Evolutionary conservation across 2,797 vertebrate genomes (phyloP).

Genomic region (Phaenicophaeus curvirostris): DNA sequence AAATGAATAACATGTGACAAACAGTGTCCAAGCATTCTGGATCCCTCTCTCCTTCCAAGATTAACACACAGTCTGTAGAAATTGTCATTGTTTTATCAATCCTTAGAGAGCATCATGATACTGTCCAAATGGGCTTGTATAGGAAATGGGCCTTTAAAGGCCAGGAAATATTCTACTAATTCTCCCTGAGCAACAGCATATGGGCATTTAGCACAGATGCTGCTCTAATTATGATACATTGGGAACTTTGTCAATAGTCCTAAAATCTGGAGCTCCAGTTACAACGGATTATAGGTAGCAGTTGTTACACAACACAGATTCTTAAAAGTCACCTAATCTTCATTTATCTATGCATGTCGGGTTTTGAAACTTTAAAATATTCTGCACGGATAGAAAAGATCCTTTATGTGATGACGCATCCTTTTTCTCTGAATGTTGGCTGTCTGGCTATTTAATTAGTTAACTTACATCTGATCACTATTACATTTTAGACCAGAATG

Average conservation of each 20-base stretch:
- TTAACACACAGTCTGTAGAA: not conserved
- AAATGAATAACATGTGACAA: not conserved
- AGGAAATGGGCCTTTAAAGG: not conserved
- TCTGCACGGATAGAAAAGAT: not conserved
- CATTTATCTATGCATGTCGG: not conserved
- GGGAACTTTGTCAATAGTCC: not conserved
- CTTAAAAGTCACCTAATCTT: not conserved
- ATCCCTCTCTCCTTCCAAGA: not conserved
- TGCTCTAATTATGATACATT: not conserved
- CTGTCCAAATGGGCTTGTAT: not conserved
- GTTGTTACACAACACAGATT: not conserved
- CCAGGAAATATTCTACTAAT: not conserved
- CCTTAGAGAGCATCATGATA: rapidly evolving
- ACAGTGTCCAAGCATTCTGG: not conserved
- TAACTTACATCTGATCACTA: not conserved
- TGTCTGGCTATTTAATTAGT: not conserved
- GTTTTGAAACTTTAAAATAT: not conserved
- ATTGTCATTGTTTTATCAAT: not conserved
- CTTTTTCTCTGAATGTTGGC: not conserved
- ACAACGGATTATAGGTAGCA: not conserved
- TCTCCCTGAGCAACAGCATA: not conserved
- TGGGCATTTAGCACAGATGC: not conserved
- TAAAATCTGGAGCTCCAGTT: not conserved
- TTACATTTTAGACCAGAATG: not conserved
- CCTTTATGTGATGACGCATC: not conserved